A percentile compares a stretch with the other conserved stretches of the same genome.
These are phyloP conservation scores for Tapera naevia DNA, from an alignment of 2,797 vertebrate genomes.

Conservation along the genomic window DNA sequence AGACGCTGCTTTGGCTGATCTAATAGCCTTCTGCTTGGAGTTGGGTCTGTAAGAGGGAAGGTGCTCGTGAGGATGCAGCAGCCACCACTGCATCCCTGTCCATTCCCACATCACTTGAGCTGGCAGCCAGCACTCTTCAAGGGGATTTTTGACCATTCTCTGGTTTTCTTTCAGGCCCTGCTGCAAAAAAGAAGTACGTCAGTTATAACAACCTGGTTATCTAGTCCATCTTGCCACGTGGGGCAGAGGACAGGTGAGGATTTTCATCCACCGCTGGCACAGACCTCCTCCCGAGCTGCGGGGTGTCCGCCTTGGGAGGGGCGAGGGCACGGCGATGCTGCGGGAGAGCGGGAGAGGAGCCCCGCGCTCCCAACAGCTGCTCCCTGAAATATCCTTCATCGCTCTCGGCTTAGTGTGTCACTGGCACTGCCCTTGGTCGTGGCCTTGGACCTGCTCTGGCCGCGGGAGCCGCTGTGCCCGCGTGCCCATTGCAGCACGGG, in stretches of 20 bases:
- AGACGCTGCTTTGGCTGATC: not conserved
- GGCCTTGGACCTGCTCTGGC: slow-evolving; percentile 54
- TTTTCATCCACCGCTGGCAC: slow-evolving; percentile 62
- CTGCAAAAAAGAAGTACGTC: slow-evolving; percentile 93
- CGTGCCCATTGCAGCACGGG: slow-evolving; percentile 61
- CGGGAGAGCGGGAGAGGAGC: slow-evolving; percentile 38
- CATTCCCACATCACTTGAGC: fast-evolving
- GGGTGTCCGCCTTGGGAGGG: slow-evolving; percentile 50
- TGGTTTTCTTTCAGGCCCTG: slow-evolving; percentile 81
- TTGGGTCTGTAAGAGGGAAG: not conserved
- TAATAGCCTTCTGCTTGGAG: not conserved
- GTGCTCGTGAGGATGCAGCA: not conserved
- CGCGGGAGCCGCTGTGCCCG: slow-evolving; percentile 62
- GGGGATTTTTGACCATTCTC: not conserved
- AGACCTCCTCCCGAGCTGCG: slow-evolving; percentile 64
- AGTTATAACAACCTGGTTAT: slow-evolving; percentile 95
- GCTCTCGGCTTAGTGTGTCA: slow-evolving; percentile 70
- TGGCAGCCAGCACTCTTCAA: not conserved
- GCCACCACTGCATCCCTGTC: not conserved
- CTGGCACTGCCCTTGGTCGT: slow-evolving; percentile 63
- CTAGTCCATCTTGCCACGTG: slow-evolving; percentile 74
- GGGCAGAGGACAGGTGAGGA: slow-evolving; percentile 66
- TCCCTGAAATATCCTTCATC: slow-evolving; percentile 53
- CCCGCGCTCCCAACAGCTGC: slow-evolving; percentile 66
- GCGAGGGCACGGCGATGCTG: not conserved